phyloP scores from a whole-genome alignment of 2,113 vertebrate genomes.

The Pelmatolapia mariae region DNA sequence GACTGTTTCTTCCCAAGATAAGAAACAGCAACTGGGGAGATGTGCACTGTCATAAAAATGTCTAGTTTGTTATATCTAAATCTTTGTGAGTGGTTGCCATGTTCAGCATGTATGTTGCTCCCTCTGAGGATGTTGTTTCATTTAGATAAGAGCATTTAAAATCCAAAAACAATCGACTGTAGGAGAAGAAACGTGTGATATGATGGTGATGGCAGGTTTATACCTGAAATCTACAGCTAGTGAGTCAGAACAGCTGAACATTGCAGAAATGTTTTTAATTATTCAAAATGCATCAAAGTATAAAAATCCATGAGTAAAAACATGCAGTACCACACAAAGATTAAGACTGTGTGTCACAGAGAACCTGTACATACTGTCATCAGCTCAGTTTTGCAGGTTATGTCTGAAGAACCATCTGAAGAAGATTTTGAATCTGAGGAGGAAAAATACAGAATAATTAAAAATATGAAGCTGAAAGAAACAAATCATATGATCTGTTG shows the following conservation, averaged over 20 bases:
- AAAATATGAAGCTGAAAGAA: not conserved
- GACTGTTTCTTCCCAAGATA: fast-evolving
- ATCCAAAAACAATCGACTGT: fast-evolving
- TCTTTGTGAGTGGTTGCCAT: not conserved
- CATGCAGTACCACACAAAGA: fast-evolving
- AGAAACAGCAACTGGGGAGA: fast-evolving
- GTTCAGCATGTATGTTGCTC: not conserved
- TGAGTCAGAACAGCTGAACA: not conserved
- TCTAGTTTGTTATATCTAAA: not conserved
- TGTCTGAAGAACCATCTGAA: not conserved
- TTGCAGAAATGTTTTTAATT: fast-evolving
- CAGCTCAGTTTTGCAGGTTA: not conserved
- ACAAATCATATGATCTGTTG: fast-evolving
- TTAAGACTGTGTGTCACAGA: fast-evolving
- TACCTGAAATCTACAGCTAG: not conserved
- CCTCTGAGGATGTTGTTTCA: fast-evolving
- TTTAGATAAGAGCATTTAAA: not conserved
- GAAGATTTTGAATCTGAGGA: not conserved
- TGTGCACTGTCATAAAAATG: not conserved
- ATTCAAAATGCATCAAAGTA: fast-evolving
- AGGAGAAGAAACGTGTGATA: not conserved
- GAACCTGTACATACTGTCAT: not conserved
- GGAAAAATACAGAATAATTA: not conserved
- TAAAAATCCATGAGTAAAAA: fast-evolving
- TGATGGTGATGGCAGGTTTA: fast-evolving